Evolutionary conservation across 1,140 invertebrate species (phyloP).

Genomic region (Ptiloglossa arizonensis): DNA sequence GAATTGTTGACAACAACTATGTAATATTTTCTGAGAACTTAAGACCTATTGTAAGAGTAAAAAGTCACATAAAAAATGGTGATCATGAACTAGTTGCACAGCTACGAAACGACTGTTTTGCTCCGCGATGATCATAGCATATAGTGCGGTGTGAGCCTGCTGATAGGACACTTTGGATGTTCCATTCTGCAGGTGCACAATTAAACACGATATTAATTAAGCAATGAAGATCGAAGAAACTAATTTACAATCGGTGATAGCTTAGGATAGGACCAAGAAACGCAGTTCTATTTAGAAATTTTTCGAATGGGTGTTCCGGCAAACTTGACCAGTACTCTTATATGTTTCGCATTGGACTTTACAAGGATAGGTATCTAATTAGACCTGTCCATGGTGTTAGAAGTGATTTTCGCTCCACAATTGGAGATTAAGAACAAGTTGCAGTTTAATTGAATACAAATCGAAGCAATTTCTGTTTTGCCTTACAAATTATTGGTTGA

Average conservation of each 20-base stretch:
- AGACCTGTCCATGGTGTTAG: neutral
- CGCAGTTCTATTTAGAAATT: conserved; percentile 63
- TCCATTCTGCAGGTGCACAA: conserved; percentile 63
- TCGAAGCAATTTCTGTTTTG: conserved; percentile 34
- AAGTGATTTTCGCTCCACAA: conserved; percentile 7
- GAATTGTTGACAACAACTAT: conserved; percentile 21
- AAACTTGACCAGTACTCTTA: conserved; percentile 55
- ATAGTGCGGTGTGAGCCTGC: conserved; percentile 62
- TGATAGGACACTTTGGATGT: conserved; percentile 48
- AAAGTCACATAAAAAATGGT: neutral
- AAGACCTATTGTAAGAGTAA: conserved; percentile 14
- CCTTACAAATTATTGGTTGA: conserved; percentile 6
- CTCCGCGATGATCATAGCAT: conserved; percentile 65
- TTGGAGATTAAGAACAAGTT: conserved; percentile 2
- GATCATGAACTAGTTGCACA: conserved; percentile 44
- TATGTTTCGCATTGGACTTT: conserved; percentile 61
- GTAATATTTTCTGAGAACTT: conserved; percentile 37
- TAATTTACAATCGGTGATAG: conserved; percentile 73
- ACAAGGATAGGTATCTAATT: neutral
- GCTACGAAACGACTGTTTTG: conserved; percentile 58
- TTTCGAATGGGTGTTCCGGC: conserved; percentile 56
- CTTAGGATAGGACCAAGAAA: conserved; percentile 63
- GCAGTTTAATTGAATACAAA: conserved; percentile 18
- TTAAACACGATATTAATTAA: conserved; percentile 75
- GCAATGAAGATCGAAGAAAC: conserved; percentile 69